phyloP scores from a whole-genome alignment of 2,888 invertebrate species.

The Molorchus minor region DNA sequence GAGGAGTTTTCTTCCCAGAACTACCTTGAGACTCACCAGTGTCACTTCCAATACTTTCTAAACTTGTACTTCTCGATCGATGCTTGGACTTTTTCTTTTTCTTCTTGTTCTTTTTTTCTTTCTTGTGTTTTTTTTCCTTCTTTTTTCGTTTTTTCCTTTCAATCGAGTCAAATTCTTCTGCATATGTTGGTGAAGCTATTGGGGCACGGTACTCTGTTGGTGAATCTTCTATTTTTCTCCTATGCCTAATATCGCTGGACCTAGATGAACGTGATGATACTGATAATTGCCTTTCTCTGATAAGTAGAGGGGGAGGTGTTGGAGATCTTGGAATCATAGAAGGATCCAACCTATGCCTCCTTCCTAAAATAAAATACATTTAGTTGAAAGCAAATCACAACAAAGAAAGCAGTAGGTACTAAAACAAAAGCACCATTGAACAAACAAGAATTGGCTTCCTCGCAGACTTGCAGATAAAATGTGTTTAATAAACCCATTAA shows the following conservation, averaged over 20 bases:
- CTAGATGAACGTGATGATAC: constrained; percentile 60
- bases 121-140: constrained; percentile 78
- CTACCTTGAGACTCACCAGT: constrained; percentile 31
- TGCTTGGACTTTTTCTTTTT: constrained; percentile 76
- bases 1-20: constrained; percentile 40
- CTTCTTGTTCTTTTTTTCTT: constrained; percentile 72
- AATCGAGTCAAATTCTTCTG: constrained; percentile 65
- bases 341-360: constrained; percentile 58
- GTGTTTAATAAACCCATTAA: too few species aligned
- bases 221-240: constrained; percentile 57
- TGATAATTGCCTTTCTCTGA: constrained; percentile 60
- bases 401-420: background rate
- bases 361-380: constrained; percentile 37
- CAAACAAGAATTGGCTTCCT: background rate
- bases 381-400: background rate
- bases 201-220: constrained; percentile 48
- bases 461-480: background rate
- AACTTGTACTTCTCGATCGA: constrained; percentile 73
- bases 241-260: constrained; percentile 58
- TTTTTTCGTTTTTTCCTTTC: constrained; percentile 62
- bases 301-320: constrained; percentile 59
- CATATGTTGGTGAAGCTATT: constrained; percentile 48
- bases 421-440: background rate
- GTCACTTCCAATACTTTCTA: constrained; percentile 66
- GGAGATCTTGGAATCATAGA: constrained; percentile 65